phyloP scores from a whole-genome alignment of 2,888 invertebrate species.

The Phalangium opilio region DNA sequence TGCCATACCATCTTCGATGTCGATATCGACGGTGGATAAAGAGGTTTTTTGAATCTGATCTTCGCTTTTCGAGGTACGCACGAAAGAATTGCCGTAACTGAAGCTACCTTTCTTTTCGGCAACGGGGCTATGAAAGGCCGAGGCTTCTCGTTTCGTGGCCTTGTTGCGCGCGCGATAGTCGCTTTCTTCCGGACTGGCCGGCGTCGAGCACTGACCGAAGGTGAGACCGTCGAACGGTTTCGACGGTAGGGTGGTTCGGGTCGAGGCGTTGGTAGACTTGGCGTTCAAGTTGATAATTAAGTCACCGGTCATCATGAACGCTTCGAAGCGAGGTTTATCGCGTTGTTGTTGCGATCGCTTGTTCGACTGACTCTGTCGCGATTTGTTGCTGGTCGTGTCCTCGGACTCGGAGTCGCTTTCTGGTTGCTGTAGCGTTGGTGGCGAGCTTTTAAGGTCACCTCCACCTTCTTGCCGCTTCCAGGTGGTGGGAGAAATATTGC shows the following conservation, averaged over 20 bases:
- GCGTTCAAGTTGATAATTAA: conserved; percentile 70
- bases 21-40: conserved; percentile 72
- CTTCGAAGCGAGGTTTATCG: conserved; percentile 49
- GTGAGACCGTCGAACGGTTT: conserved; percentile 12
- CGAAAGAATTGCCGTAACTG: conserved; percentile 43
- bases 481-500: conserved; percentile 8
- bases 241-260: conserved; percentile 18
- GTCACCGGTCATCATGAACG: conserved; percentile 96
- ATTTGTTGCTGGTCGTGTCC: not conserved
- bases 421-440: not conserved
- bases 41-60: conserved; percentile 71
- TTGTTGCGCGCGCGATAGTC: conserved; percentile 10
- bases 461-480: not conserved
- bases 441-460: not conserved
- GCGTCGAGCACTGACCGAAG: conserved; percentile 16
- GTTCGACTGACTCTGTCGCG: conserved; percentile 5
- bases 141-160: conserved; percentile 15
- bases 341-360: conserved; percentile 5
- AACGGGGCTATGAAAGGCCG: conserved; percentile 18
- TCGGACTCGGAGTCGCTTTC: conserved; percentile 3
- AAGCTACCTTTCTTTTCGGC: conserved; percentile 19
- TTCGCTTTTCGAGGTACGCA: conserved; percentile 77
- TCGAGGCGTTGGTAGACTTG: conserved; percentile 47
- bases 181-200: conserved; percentile 18
- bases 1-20: conserved; percentile 83